These are phyloP conservation scores for Drosophila novamexicana DNA, from an alignment of 1,140 invertebrate genomes.

Conservation along the genomic window DNA sequence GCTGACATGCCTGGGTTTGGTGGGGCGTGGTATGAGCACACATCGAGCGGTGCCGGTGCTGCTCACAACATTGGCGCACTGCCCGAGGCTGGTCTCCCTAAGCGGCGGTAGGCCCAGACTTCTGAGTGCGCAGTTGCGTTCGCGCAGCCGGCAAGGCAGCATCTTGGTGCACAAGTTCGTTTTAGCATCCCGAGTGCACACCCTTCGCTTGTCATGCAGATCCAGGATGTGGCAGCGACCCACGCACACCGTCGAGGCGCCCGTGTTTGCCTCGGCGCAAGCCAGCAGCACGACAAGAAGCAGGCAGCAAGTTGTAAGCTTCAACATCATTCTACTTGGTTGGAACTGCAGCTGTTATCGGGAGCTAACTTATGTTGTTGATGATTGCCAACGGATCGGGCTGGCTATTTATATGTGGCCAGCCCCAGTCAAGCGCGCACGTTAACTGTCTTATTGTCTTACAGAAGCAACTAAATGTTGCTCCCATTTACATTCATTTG, in stretches of 20 bases:
- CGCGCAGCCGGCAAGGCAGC: slow-evolving; percentile 53
- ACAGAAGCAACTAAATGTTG: background rate
- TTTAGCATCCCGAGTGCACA: slow-evolving; percentile 44
- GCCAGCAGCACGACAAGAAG: slow-evolving; percentile 40
- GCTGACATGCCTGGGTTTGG: background rate
- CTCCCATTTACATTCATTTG: background rate
- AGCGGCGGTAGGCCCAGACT: slow-evolving; percentile 20
- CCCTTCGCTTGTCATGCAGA: background rate
- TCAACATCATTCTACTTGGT: slow-evolving; percentile 44
- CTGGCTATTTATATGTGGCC: slow-evolving; percentile 30
- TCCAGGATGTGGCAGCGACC: slow-evolving; percentile 50
- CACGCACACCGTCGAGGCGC: background rate
- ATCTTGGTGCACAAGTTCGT: slow-evolving; percentile 62
- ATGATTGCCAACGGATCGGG: background rate
- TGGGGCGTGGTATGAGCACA: slow-evolving; percentile 1
- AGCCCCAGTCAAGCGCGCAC: background rate
- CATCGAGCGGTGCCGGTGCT: slow-evolving; percentile 34
- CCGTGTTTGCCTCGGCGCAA: slow-evolving; percentile 20
- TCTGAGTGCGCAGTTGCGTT: slow-evolving; percentile 53
- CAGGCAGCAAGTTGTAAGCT: slow-evolving; percentile 34
- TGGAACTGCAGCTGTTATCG: slow-evolving; percentile 13
- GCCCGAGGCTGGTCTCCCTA: background rate
- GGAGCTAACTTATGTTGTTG: slow-evolving; percentile 22
- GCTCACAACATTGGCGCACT: slow-evolving; percentile 35
- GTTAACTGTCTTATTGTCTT: background rate